phyloP scores from a whole-genome alignment of 2,888 invertebrate species.

The Crioceris asparagi region DNA sequence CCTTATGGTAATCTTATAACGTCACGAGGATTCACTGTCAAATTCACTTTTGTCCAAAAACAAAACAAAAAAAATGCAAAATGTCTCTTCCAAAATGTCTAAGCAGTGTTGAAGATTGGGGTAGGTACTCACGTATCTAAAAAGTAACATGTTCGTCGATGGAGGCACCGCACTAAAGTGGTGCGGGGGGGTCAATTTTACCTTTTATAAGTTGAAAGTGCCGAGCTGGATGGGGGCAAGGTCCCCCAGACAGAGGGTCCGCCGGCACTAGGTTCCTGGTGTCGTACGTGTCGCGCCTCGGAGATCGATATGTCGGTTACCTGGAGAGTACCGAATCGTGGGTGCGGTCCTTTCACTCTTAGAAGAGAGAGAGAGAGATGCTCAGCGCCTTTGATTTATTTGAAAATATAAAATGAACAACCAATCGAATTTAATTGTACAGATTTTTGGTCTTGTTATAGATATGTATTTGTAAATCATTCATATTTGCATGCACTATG shows the following conservation, averaged over 20 bases:
- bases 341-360: constrained; percentile 22
- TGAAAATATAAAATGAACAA: neutral
- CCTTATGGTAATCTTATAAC: too few species aligned
- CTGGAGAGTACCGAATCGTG: constrained; percentile 3
- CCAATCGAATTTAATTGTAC: constrained; percentile 3
- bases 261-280: constrained; percentile 27
- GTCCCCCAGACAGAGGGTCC: constrained; percentile 34
- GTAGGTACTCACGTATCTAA: constrained; percentile 35
- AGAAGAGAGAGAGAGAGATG: too few species aligned
- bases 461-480: too few species aligned
- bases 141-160: constrained; percentile 31
- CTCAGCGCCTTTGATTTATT: constrained; percentile 2
- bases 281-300: too few species aligned
- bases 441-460: too few species aligned
- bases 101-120: too few species aligned
- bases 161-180: constrained; percentile 35
- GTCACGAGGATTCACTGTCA: too few species aligned
- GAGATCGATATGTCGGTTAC: constrained; percentile 16
- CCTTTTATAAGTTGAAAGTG: constrained; percentile 35
- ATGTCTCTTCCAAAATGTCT: too few species aligned
- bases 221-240: constrained; percentile 34
- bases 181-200: constrained; percentile 34
- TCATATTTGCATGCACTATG: too few species aligned
- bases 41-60: too few species aligned
- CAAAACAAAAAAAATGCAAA: too few species aligned